Evolutionary conservation across 2,888 invertebrate species (phyloP), one percentile per base, ranked within the genome.

Genomic region (Hemistola chrysoprasaria): DNA sequence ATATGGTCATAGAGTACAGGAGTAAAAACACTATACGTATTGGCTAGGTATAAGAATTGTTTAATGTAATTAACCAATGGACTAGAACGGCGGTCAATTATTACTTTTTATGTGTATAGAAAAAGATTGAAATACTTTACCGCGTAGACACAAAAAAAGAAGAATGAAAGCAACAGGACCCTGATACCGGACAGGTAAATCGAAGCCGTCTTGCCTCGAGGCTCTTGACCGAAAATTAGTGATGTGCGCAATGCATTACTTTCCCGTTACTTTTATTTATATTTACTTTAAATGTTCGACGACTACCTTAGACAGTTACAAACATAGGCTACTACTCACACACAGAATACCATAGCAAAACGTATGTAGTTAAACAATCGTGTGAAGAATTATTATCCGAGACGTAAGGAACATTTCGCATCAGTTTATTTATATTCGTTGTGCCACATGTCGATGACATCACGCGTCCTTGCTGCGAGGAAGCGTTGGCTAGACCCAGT

Each of bases 401-500:
- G 50, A 38, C 49, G 51, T 57, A 59, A 50, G 55, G 51, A 62
- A 65, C 65, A 69, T 77, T 76, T 67, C 57, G 62, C 63, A 50
- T 47, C 52, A 55, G 53, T 54, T 58, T 74, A 77, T 81, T 80
- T 71, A 76, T 78, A 77, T 78, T 77, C 73, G 64, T 51, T 47
- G 65, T 55, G 62, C 63, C 74, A 75, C 65, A 74, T 68, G 75
- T 56, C 55, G 62, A 64, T 87, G 84, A 85, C 81, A 73, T 86
- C 86, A 85, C 70, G 60, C 75, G 86, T 75, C 87, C 87, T 87
- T 87, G 87, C 65, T 64, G 66, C 68, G 71, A 44, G 79, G 81
- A 78, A 75, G 74, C 75, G 58, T 50, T 60, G 62, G 64, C 67
- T 29, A 71, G 16, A 16, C 16, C 16, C 16, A 80, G 81, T 80